Evolutionary conservation across 1,140 invertebrate species (phyloP), one percentile per base, ranked within the genome.

Genomic region (Bombus superbus): DNA sequence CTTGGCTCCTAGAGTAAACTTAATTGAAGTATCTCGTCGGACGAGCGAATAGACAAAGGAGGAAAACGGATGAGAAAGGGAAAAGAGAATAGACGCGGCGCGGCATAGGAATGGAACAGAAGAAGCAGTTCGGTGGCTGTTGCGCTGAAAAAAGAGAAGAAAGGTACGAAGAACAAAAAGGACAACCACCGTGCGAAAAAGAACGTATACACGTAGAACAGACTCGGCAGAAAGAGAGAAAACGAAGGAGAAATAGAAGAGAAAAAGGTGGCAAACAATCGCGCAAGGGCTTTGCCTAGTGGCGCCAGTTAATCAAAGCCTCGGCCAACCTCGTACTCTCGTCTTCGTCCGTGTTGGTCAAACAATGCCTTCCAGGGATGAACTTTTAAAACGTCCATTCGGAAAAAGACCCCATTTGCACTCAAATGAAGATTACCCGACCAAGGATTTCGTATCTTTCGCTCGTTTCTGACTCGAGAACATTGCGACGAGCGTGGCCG

Each of bases 381-480:
- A 92, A 92, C 90, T 92, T 92, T 92, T 88, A 90, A 89, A 92
- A 93, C 90, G 86, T 86, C 89, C 82, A 91, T 92, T 91, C 89
- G 85, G 32, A 69, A 83, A 88, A 91, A 92, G 89, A 69, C 59
- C 74, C 91, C 89, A 92, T 93, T 93, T 93, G 87, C 92, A 92
- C 90, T 90, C 80, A 91, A 93, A 93, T 92, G 90, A 92, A 93
- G 88, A 79, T 88, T 86, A 81, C 53, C 22, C 18, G 47, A 53
- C 47, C 47, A 18, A 53, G 18, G 18, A 47, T 40, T 18, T 44
- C 71, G 10, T 59, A n/a, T 73, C 78, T 53, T 59, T 57, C 22
- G 25, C 59, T 68, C 59, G 42, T 79, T 62, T 66, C 38, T 64
- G 47, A 53, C 22, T 28, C 5, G 4, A 44, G 15, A 44, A 22